These are phyloP conservation scores for Luperina testacea DNA, from an alignment of 2,888 invertebrate genomes.

Conservation along the genomic window DNA sequence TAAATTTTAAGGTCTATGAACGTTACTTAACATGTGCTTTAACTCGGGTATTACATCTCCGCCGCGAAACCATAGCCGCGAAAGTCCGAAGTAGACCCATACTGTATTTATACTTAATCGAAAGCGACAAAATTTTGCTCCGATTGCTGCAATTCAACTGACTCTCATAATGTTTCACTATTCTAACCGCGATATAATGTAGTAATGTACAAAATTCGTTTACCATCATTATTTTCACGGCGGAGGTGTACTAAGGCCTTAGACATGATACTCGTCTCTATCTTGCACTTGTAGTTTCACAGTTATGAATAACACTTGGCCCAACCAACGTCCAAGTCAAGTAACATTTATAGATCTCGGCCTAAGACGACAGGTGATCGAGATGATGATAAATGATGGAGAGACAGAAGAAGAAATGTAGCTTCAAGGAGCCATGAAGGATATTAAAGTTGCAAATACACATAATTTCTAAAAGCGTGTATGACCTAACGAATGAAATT, in stretches of 20 bases:
- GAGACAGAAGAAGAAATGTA: background rate
- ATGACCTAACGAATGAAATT: constrained; percentile 37
- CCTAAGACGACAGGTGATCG: background rate
- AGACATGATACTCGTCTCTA: background rate
- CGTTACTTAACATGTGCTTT: background rate
- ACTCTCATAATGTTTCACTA: too few species aligned
- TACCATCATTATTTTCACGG: too few species aligned
- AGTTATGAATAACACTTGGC: background rate
- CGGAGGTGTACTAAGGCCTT: too few species aligned
- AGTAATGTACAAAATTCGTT: too few species aligned
- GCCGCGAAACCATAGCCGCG: too few species aligned
- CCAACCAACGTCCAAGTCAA: background rate
- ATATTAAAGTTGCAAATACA: background rate
- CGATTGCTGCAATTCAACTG: too few species aligned
- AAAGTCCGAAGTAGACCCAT: too few species aligned
- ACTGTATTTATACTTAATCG: too few species aligned
- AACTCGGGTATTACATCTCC: too few species aligned
- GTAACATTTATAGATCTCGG: background rate
- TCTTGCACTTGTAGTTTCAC: background rate
- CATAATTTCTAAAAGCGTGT: constrained; percentile 9
- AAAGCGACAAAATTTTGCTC: too few species aligned
- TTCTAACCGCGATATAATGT: too few species aligned
- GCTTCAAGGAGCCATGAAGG: background rate
- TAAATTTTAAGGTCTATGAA: too few species aligned
- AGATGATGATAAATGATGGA: background rate